These are phyloP conservation scores for Crotalus horridus DNA, from an alignment of 2,113 vertebrate species.

Conservation along the genomic window DNA sequence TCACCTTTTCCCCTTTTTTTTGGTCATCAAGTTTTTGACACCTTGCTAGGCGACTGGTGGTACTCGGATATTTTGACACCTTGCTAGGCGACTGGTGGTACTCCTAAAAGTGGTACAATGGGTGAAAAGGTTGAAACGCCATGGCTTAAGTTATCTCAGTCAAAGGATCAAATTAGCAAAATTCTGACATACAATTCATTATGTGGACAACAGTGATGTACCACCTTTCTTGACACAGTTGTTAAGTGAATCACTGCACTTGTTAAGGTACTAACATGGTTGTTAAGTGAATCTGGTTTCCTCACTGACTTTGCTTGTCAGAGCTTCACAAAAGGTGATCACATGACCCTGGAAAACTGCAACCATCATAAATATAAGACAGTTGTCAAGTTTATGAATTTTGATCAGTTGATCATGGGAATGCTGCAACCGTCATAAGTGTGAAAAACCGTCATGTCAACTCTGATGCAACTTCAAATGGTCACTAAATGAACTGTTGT, in stretches of 20 bases:
- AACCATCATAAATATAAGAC: background rate
- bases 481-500: background rate
- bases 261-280: background rate
- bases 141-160: no score
- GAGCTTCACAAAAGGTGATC: background rate
- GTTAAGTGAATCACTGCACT: background rate
- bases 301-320: background rate
- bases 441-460: background rate
- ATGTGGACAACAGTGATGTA: background rate
- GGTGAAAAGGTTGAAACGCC: no score
- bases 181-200: background rate
- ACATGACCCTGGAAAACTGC: background rate
- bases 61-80: no score
- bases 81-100: no score
- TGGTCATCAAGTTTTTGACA: no score
- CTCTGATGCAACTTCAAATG: background rate
- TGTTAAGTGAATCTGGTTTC: background rate
- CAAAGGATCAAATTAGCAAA: background rate
- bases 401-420: background rate
- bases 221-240: background rate
- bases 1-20: no score
- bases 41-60: no score
- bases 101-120: no score
- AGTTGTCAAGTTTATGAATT: background rate
- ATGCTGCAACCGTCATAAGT: background rate